phyloP scores from a whole-genome alignment of 1,140 invertebrate species.

The Oreohelix idahoensis region DNA sequence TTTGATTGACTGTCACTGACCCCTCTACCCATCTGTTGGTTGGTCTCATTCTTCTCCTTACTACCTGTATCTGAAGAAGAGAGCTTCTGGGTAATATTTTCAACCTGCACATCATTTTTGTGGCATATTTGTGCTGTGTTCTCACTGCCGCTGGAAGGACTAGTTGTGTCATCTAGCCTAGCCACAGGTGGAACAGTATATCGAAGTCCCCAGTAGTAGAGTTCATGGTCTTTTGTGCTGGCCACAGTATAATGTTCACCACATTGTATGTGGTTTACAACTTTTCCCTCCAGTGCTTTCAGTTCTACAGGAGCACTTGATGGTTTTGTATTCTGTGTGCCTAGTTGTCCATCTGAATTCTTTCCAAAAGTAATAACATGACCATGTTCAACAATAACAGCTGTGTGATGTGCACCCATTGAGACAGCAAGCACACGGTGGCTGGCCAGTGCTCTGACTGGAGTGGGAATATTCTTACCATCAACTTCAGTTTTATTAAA shows the following conservation, averaged over 20 bases:
- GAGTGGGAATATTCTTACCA: constrained; percentile 73
- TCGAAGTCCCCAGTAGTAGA: constrained; percentile 82
- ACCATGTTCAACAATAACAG: constrained; percentile 80
- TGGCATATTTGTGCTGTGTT: constrained; percentile 43
- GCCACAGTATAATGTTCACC: constrained; percentile 80
- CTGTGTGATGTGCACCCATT: constrained; percentile 77
- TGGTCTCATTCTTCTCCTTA: neutral
- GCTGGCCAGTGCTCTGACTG: constrained; percentile 70
- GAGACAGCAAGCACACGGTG: constrained; percentile 75
- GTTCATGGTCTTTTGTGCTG: constrained; percentile 79
- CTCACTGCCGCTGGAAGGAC: constrained; percentile 69
- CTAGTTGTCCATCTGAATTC: constrained; percentile 79
- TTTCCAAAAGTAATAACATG: constrained; percentile 80
- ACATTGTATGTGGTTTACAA: constrained; percentile 77
- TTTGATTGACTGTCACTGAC: neutral
- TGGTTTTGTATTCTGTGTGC: constrained; percentile 73
- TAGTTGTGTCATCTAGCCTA: constrained; percentile 48
- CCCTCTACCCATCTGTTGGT: neutral
- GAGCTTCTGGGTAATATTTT: constrained; percentile 65
- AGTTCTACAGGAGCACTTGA: constrained; percentile 75
- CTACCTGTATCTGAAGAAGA: neutral
- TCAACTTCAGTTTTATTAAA: constrained; percentile 75
- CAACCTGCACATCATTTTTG: constrained; percentile 51
- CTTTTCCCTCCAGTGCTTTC: constrained; percentile 75
- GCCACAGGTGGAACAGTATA: constrained; percentile 65